A percentile compares a stretch with the other conserved stretches of the same genome.
phyloP scores from a whole-genome alignment of 2,113 vertebrate species.

The Gallinago jamesoni region DNA sequence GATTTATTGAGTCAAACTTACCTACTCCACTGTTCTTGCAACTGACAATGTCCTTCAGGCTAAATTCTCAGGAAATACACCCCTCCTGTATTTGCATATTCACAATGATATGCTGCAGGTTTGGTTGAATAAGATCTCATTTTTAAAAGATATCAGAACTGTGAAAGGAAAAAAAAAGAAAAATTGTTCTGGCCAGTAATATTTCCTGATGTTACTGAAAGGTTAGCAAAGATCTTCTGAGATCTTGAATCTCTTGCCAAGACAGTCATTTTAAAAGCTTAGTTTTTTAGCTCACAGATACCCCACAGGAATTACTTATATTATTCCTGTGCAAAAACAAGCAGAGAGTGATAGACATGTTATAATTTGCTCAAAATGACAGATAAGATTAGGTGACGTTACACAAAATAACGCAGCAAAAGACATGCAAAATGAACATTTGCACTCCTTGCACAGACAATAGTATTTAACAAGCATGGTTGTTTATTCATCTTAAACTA shows the following conservation, averaged over 20 bases:
- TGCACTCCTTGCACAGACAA: background rate
- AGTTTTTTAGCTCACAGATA: background rate
- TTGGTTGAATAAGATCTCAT: background rate
- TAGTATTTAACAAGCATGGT: background rate
- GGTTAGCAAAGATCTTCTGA: background rate
- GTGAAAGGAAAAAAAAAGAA: background rate
- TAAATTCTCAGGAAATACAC: background rate
- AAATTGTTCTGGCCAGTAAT: background rate
- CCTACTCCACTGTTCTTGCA: background rate
- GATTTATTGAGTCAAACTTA: background rate
- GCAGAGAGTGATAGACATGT: background rate
- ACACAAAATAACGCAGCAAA: background rate
- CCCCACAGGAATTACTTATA: background rate
- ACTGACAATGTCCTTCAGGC: background rate
- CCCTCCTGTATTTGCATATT: rapidly evolving
- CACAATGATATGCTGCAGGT: rapidly evolving
- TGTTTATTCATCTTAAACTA: background rate
- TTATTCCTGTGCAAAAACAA: background rate
- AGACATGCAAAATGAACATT: background rate
- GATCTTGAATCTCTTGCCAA: background rate
- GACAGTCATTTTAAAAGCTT: background rate
- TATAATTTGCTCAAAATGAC: background rate
- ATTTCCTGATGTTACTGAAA: background rate
- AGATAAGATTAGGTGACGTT: background rate
- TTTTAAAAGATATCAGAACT: background rate